Percentiles rank a stretch among this genome's conserved stretches.
These are phyloP conservation scores for Abscondita cerata DNA, from an alignment of 2,888 invertebrate genomes.

Conservation along the genomic window DNA sequence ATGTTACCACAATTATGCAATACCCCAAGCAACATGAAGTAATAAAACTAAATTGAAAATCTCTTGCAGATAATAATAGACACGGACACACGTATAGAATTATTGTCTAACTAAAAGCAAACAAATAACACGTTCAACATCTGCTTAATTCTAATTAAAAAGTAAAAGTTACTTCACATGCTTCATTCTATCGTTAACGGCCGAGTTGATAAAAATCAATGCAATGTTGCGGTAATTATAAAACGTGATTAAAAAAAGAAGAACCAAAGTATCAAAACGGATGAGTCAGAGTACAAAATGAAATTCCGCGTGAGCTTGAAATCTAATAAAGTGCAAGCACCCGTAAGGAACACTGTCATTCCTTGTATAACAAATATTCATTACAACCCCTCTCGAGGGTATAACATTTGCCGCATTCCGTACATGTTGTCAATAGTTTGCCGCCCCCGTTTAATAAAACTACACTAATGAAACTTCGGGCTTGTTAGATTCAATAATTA, in stretches of 20 bases:
- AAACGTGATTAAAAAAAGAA: too few relatives aligned
- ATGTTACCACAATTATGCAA: too few relatives aligned
- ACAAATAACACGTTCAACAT: too few relatives aligned
- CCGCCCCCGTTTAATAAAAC: constrained; percentile 56
- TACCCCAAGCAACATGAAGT: too few relatives aligned
- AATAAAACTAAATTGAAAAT: too few relatives aligned
- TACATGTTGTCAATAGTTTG: constrained; percentile 40
- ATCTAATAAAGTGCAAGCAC: constrained; percentile 55
- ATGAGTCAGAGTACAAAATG: constrained; percentile 42
- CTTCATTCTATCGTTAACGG: background rate
- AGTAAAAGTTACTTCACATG: background rate
- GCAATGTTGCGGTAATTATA: too few relatives aligned
- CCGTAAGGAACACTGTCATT: constrained; percentile 55
- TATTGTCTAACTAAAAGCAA: too few relatives aligned
- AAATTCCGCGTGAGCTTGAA: constrained; percentile 44
- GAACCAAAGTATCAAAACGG: too few relatives aligned
- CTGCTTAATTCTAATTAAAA: background rate
- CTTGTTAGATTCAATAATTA: constrained; percentile 49
- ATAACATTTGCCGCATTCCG: constrained; percentile 33
- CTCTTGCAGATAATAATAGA: too few relatives aligned
- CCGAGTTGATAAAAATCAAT: too few relatives aligned
- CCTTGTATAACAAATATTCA: constrained; percentile 56
- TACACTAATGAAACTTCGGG: constrained; percentile 54
- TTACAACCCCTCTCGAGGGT: constrained; percentile 47
- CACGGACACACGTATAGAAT: too few relatives aligned